Base-by-base conservation (phyloP, 2,113 vertebrate species). In the Pyxicephalus adspersus region DNA sequence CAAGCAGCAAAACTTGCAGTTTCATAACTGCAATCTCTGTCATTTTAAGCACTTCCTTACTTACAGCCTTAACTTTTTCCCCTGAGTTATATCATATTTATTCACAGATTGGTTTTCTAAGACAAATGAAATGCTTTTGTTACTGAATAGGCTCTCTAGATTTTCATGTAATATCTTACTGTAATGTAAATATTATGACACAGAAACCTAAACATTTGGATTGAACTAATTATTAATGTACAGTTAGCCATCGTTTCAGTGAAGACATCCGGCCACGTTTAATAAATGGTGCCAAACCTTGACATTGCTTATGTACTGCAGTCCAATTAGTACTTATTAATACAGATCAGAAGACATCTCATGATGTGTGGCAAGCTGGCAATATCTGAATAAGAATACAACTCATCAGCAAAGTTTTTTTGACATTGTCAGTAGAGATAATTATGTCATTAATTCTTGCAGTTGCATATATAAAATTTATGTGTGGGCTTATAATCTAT, bases 401-500 rank as follows among this genome's bases (percentile, higher is more conserved):
- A 22, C 0, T 17, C 0, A 25, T 22, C 15, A 31, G 15, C 38
- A 81, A 23, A 15, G 45, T 52, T 81, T 38, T 45, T 45, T 73
- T 73, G 26, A 38, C 61, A n/a, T 71, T 80, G 67, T 63, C 23
- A 52, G 50, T 73, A 31, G 23, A 45, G 45, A 64, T 81, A 72
- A 73, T 72, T 81, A 26, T n/a, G 34, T 25, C 50, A 79, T 79
- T 79, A 68, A 79, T 45, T 79, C 15, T 79, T 34, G 26, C 29
- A 67, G 54, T 68, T 58, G 64, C 68, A 68, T 79, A 79, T 68
- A 50, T 29, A 58, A 31, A 68, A 65, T 79, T 67, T 79, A 79
- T 79, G 77, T 79, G 77, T 79, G 77, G 77, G 64, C 29, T 79
- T 68, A 79, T 70, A 68, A 68, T 79, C 28, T 68, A 68, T 55